Evolutionary conservation across 2,113 vertebrate species (phyloP), one percentile per base, ranked within the genome.

Genomic region (Atlantisia rogersi): DNA sequence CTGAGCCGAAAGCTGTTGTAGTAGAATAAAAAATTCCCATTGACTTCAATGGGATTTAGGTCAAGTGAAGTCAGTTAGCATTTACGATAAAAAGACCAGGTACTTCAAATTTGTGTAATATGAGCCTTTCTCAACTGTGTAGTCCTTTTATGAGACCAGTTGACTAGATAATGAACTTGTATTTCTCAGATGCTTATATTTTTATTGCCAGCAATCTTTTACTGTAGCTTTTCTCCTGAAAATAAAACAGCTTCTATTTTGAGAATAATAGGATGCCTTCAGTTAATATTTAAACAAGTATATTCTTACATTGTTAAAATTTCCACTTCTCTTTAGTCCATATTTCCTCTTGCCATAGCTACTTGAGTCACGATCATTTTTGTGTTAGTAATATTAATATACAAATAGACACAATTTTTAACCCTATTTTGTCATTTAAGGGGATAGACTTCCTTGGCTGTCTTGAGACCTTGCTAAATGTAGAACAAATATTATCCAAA

Each of bases 321-420:
- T 91, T 62, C 9, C 15, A n/a, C 87, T 92, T 77, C 12, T 82
- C 18, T 90, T 90, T 10, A 21, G 20, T 20, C 20, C 60, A 1
- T 69, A 35, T 77, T 73, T 82, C 8, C 7, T 52, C 3, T 53
- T 74, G 5, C 17, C 63, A 12, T 19, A 59, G 5, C 2, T 25
- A 53, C 50, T 58, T 76, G 4, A 68, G 4, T 50, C 28, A 82
- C 0, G 1, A 50, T n/a, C 16, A 56, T 56, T 64, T 65, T 84
- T 37, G 5, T 73, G 5, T 31, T 84, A 55, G 10, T 24, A 78
- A 68, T 39, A 48, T 6, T 31, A 75, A 37, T 37, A 70, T 17
- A 40, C 4, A 84, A 3, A 48, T 44, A 50, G 3, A 40, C 1
- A 40, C 1, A 1, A 1, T 52, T 71, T 74, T 48, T 4, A 53